Evolutionary conservation across 2,888 invertebrate genomes (phyloP), one percentile per base, ranked within the genome.

Genomic region (Drepanosiphum platanoidis): DNA sequence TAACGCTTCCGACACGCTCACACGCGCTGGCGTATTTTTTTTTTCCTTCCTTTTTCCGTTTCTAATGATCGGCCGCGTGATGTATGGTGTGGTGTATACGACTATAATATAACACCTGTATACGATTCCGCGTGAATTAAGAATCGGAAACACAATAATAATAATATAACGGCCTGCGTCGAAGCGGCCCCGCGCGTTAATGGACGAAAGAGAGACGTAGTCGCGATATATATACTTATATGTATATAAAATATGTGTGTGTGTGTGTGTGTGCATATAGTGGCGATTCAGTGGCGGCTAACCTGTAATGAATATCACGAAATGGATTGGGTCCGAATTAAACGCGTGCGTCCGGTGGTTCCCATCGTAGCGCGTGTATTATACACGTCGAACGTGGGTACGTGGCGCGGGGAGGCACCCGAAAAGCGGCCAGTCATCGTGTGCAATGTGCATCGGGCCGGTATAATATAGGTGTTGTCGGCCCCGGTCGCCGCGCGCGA

Each of bases 271-370:
- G 36, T 27, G 30, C 9, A 30, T n/a, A 3, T 36, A n/a, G 72
- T 74, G 46, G 46, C 32, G 27, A 61, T 61, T 22, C n/a, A 27
- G 61, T 27, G 46, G 46, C 30, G 79, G 66, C 30, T 8, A n/a
- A 58, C 52, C 75, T 15, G 79, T 79, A 79, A 79, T 46, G 79
- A 79, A 79, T 79, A 79, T 79, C 79, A 79, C 79, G 79, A 79
- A 79, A 79, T n/a, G 79, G 79, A 79, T 79, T 66, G 79, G 66
- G 79, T 66, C 32, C 42, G 64, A 64, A 66, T 66, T 22, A 78
- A 42, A 79, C 52, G 32, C 46, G 32, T 3, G 32, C 39, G 74
- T 52, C 52, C 13, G 61, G 27, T 22, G 61, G 27, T n/a, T 27
- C 27, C 61, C 27, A 61, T n/a, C 61, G n/a, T 22, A 61, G n/a